Conservation (phyloP, 2,797 vertebrate genomes). For the Gila robusta region DNA sequence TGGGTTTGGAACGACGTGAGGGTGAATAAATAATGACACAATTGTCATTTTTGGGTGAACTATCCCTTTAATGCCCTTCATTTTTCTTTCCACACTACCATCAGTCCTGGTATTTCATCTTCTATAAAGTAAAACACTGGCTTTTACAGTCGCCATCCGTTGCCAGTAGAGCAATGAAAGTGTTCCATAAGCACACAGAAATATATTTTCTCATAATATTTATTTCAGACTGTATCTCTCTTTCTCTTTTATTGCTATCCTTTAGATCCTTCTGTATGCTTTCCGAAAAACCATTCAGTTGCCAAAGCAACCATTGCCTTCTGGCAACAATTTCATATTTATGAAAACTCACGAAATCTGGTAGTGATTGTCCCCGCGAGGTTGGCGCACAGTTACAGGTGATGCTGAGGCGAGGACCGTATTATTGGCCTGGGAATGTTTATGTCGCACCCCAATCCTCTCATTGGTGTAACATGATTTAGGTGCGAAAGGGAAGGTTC, state of each 20-base stretch:
- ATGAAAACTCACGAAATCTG: conserved; percentile 39
- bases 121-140: conserved; percentile 9
- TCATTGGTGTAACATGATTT: conserved; percentile 38
- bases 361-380: conserved; percentile 27
- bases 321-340: conserved; percentile 33
- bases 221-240: conserved; percentile 18
- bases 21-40: not conserved
- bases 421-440: conserved; percentile 2
- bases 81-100: conserved; percentile 12
- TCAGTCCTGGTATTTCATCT: conserved; percentile 23
- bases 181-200: conserved; percentile 20
- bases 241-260: conserved; percentile 68
- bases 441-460: not conserved
- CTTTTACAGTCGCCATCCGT: not conserved
- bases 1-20: not conserved
- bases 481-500: conserved; percentile 36
- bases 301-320: conserved; percentile 37
- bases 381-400: conserved; percentile 40
- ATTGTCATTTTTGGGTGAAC: not conserved
- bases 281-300: conserved; percentile 50
- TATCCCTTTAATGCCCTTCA: conserved; percentile 1
- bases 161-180: not conserved
- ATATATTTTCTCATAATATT: not conserved
- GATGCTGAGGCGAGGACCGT: conserved; percentile 14
- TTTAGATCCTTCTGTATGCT: conserved; percentile 56